Conservation (phyloP, 2,113 vertebrate genomes). For the Scomber colias region DNA sequence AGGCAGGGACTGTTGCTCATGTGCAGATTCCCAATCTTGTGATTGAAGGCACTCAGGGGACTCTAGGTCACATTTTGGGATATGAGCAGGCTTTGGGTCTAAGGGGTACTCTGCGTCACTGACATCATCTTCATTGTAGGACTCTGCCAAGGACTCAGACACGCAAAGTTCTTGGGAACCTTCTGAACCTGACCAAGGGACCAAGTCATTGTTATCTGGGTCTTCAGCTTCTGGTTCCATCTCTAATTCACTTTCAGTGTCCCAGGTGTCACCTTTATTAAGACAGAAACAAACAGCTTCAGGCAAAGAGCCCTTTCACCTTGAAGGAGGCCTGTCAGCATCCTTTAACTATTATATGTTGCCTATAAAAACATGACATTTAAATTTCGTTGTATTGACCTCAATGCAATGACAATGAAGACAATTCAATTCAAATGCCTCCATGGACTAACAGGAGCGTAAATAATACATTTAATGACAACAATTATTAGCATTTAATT, state of each 20-base stretch:
- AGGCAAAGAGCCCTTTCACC: background rate
- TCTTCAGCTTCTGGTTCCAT: constrained; percentile 75
- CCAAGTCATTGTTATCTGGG: constrained; percentile 76
- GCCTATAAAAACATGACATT: background rate
- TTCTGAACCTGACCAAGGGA: constrained; percentile 77
- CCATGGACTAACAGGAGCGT: background rate
- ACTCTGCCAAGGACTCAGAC: constrained; percentile 75
- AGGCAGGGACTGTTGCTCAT: constrained; percentile 34
- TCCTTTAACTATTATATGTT: background rate
- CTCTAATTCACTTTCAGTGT: constrained; percentile 39
- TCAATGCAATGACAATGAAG: background rate
- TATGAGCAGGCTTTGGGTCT: constrained; percentile 66
- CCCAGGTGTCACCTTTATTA: constrained; percentile 54
- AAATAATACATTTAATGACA: background rate
- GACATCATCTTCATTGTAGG: constrained; percentile 72
- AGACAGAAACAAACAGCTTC: constrained; percentile 55
- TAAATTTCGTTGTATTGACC: too few species aligned
- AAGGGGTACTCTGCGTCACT: constrained; percentile 65
- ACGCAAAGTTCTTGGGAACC: constrained; percentile 71
- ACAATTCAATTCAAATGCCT: too few species aligned
- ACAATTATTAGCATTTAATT: background rate
- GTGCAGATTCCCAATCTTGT: constrained; percentile 47
- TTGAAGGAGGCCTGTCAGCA: background rate
- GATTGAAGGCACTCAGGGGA: constrained; percentile 81
- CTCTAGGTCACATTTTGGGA: background rate